Evolutionary conservation across 1,140 invertebrate species (phyloP).

Genomic region (Drosophila subobscura): DNA sequence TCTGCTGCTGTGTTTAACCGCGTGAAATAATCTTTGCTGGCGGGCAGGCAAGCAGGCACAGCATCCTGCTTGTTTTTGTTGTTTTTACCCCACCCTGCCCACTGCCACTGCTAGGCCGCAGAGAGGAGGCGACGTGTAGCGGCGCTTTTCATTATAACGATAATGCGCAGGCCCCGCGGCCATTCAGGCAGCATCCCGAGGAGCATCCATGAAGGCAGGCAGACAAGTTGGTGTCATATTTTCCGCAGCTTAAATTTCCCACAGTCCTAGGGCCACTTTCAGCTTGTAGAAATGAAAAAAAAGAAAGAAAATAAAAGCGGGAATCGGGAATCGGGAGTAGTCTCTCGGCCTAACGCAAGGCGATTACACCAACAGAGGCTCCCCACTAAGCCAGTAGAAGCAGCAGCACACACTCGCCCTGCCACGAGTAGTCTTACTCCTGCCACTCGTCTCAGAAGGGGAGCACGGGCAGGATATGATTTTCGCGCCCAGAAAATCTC

Average conservation of each 20-base stretch:
- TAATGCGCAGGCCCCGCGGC: constrained; percentile 72
- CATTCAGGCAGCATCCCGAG: constrained; percentile 31
- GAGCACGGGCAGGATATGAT: constrained; percentile 58
- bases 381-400: constrained; percentile 26
- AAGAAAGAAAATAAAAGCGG: constrained; percentile 5
- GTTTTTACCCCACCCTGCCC: background rate
- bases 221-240: constrained; percentile 74
- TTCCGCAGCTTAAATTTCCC: constrained; percentile 79
- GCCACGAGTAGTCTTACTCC: constrained; percentile 6
- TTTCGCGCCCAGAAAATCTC: constrained; percentile 77
- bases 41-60: constrained; percentile 52
- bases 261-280: constrained; percentile 59
- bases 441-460: constrained; percentile 15
- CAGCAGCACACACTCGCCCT: constrained; percentile 36
- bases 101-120: background rate
- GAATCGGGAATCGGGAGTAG: constrained; percentile 21
- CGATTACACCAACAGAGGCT: constrained; percentile 41
- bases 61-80: constrained; percentile 24
- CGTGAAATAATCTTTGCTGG: constrained; percentile 80
- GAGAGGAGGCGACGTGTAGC: background rate
- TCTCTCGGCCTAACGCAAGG: constrained; percentile 62
- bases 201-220: constrained; percentile 12
- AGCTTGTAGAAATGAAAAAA: constrained; percentile 16
- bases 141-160: constrained; percentile 73
- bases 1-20: constrained; percentile 73